phyloP scores from a whole-genome alignment of 2,113 vertebrate genomes.

The Lasiurus cinereus region DNA sequence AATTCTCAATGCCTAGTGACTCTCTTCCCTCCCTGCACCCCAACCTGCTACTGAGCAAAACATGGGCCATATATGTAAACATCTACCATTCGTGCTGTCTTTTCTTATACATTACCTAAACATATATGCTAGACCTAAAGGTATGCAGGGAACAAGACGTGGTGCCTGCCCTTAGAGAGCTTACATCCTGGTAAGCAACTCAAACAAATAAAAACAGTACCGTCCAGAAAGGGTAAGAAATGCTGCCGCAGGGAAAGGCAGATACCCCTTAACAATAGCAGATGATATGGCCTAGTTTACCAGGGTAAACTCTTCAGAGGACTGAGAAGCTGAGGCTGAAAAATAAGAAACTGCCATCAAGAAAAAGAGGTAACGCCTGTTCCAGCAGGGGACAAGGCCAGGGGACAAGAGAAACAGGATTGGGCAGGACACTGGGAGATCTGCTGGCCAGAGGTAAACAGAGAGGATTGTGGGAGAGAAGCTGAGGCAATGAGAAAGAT shows the following conservation, averaged over 20 bases:
- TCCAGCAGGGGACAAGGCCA: neutral
- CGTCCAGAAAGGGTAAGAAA: neutral
- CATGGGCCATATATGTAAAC: neutral
- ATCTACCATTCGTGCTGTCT: rapidly evolving
- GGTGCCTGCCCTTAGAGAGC: neutral
- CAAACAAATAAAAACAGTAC: neutral
- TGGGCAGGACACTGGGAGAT: neutral
- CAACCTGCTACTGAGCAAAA: neutral
- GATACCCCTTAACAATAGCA: neutral
- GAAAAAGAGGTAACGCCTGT: neutral
- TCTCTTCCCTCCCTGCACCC: neutral
- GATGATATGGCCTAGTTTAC: rapidly evolving
- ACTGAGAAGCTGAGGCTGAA: neutral
- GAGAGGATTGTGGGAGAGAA: neutral
- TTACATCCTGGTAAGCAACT: neutral
- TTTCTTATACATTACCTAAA: neutral
- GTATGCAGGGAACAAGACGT: neutral
- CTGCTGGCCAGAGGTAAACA: neutral
- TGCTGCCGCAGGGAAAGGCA: neutral
- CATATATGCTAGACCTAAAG: neutral
- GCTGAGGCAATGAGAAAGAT: rapidly evolving
- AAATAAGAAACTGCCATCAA: neutral
- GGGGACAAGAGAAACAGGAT: too few relatives aligned
- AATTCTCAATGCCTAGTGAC: neutral
- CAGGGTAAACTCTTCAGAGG: neutral